Evolutionary conservation across 1,140 invertebrate genomes (phyloP).

Genomic region (Dolichoris vasculosae): DNA sequence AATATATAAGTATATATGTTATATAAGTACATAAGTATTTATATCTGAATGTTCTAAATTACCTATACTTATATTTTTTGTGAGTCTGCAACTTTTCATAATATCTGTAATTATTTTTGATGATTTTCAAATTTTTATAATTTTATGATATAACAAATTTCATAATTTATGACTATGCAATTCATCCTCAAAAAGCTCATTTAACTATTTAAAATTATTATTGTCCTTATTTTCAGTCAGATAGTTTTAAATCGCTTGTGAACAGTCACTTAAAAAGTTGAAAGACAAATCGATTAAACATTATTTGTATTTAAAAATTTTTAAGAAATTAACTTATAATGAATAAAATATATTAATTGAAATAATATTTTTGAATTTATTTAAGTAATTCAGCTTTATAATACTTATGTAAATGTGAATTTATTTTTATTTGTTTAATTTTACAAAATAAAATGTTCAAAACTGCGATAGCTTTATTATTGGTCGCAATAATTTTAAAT

Average conservation of each 20-base stretch:
- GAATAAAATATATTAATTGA: neutral
- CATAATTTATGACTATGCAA: neutral
- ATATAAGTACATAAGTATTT: neutral
- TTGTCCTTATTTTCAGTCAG: neutral
- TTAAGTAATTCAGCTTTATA: neutral
- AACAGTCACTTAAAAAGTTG: neutral
- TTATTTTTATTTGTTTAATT: neutral
- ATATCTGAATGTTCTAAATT: neutral
- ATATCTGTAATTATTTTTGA: neutral
- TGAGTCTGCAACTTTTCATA: neutral
- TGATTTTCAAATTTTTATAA: neutral
- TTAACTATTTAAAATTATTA: neutral
- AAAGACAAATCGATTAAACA: too few species aligned
- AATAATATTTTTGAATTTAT: neutral
- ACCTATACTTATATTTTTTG: neutral
- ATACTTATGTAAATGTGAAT: neutral
- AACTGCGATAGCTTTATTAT: neutral
- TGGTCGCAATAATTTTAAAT: neutral
- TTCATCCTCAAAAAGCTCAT: neutral
- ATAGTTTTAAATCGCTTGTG: neutral
- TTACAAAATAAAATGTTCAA: constrained; percentile 14
- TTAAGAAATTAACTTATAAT: neutral
- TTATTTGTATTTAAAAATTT: neutral
- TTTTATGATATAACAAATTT: constrained; percentile 5
- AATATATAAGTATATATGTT: neutral